These are phyloP conservation scores for Elephas maximus DNA, from an alignment of 2,113 vertebrate genomes.

Conservation along the genomic window DNA sequence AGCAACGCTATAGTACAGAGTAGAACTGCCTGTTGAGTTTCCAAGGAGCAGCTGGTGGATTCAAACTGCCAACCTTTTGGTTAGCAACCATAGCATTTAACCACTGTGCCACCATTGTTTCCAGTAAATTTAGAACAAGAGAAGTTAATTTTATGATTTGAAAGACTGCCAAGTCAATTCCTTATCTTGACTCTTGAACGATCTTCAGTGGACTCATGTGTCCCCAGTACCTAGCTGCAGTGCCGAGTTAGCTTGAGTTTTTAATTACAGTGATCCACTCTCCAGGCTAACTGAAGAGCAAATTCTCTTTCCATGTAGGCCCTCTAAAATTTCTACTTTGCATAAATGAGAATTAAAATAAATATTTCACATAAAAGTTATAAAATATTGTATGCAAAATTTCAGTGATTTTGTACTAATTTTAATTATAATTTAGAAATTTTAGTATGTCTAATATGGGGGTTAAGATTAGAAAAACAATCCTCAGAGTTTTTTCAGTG, in stretches of 20 bases:
- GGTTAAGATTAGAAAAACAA: not conserved
- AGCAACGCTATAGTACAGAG: no score
- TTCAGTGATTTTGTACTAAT: not conserved
- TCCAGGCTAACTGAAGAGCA: not conserved
- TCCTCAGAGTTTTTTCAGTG: not conserved
- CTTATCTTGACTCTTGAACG: not conserved
- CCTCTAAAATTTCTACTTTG: not conserved
- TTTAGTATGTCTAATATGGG: not conserved
- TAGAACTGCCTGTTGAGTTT: no score
- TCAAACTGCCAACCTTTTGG: no score
- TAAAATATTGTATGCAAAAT: not conserved
- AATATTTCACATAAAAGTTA: slow-evolving; percentile 20
- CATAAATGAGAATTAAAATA: not conserved
- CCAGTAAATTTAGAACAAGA: not conserved
- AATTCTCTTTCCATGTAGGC: not conserved
- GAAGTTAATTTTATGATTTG: not conserved
- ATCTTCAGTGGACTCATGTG: no score
- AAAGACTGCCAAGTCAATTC: not conserved
- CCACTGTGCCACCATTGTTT: no score
- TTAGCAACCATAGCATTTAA: no score
- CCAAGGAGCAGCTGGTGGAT: no score
- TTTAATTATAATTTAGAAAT: not conserved
- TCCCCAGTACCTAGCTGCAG: not conserved
- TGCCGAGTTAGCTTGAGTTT: not conserved
- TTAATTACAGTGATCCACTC: not conserved